phyloP scores from a whole-genome alignment of 2,888 invertebrate species.

The Athalia rosae region DNA sequence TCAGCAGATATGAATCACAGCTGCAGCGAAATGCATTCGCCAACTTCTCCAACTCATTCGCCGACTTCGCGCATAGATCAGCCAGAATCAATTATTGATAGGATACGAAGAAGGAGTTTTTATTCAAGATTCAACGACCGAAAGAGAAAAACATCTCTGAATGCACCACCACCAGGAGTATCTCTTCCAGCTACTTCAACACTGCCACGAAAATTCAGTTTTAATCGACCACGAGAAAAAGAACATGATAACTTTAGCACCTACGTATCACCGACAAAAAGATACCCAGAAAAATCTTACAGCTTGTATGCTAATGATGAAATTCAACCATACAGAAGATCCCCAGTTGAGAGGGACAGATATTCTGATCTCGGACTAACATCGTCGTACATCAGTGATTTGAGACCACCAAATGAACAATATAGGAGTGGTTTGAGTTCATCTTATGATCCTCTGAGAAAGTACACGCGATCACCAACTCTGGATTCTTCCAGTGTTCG shows the following conservation, averaged over 20 bases:
- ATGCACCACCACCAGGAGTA: constrained; percentile 75
- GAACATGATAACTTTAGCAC: constrained; percentile 50
- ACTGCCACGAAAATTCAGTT: constrained; percentile 72
- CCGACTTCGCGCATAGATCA: constrained; percentile 59
- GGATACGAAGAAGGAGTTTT: constrained; percentile 92
- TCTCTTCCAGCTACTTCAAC: constrained; percentile 63
- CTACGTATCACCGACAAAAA: constrained; percentile 46
- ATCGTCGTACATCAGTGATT: constrained; percentile 55
- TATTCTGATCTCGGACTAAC: constrained; percentile 58
- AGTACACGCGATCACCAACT: constrained; percentile 63
- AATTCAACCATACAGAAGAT: constrained; percentile 56
- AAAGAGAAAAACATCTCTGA: constrained; percentile 82
- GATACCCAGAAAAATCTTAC: constrained; percentile 60
- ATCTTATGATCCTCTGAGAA: constrained; percentile 63
- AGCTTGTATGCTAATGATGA: constrained; percentile 61
- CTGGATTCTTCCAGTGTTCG: constrained; percentile 55
- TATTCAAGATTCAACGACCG: constrained; percentile 92
- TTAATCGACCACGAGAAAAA: constrained; percentile 61
- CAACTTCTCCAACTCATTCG: constrained; percentile 72
- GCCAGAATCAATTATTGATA: constrained; percentile 86
- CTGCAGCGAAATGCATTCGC: constrained; percentile 71
- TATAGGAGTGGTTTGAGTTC: constrained; percentile 52
- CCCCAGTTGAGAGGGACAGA: constrained; percentile 61
- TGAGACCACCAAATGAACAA: constrained; percentile 60
- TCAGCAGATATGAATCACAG: constrained; percentile 74